phyloP scores from a whole-genome alignment of 2,113 vertebrate genomes.

The Chaetura pelagica region DNA sequence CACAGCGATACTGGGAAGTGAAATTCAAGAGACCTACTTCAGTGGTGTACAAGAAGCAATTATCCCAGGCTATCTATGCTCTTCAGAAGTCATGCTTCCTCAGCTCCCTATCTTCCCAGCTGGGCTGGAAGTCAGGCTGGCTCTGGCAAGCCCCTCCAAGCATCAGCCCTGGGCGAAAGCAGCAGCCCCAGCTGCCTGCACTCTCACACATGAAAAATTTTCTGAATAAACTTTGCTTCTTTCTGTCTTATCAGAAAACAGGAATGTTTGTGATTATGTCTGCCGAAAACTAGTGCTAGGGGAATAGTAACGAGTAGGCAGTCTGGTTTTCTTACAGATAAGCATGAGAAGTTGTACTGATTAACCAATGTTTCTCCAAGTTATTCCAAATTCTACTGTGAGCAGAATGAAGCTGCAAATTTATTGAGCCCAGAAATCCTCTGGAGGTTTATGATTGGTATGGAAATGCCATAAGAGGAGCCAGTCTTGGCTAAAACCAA shows the following conservation, averaged over 20 bases:
- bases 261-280: slow-evolving; percentile 38
- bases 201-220: not conserved
- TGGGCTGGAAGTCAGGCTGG: not conserved
- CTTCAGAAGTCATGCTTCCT: not conserved
- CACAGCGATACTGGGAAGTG: not conserved
- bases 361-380: slow-evolving; percentile 39
- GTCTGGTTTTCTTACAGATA: slow-evolving; percentile 30
- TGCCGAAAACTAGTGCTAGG: slow-evolving; percentile 1
- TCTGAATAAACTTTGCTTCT: not conserved
- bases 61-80: not conserved
- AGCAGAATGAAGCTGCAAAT: slow-evolving; percentile 16
- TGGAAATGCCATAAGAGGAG: not conserved
- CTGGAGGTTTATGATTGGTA: not conserved
- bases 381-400: slow-evolving; percentile 19
- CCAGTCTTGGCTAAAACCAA: not conserved
- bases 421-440: not conserved
- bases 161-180: not conserved
- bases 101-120: not conserved
- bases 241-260: slow-evolving; percentile 16
- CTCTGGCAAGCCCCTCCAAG: not conserved
- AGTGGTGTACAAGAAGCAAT: not conserved
- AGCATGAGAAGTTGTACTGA: not conserved
- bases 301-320: slow-evolving; percentile 20
- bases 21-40: not conserved
- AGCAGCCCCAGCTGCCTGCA: not conserved